These are phyloP conservation scores for Esperia sulphurella DNA, from an alignment of 2,888 invertebrate genomes.

Conservation along the genomic window DNA sequence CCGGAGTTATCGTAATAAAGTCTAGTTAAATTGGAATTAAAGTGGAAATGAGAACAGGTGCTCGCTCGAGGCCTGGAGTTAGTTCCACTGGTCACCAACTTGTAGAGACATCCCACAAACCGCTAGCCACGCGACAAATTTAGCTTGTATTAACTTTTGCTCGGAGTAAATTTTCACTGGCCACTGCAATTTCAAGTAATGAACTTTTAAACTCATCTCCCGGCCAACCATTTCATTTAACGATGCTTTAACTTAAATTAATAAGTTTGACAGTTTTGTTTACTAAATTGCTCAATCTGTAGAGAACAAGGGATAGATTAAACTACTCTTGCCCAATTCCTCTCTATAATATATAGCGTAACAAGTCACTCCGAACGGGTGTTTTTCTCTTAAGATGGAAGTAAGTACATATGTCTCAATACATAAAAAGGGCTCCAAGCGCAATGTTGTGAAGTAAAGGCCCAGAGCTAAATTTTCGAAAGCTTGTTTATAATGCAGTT, in stretches of 20 bases:
- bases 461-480: no score
- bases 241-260: constrained; percentile 18
- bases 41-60: constrained; percentile 45
- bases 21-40: constrained; percentile 23
- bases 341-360: no score
- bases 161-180: constrained; percentile 68
- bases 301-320: neutral
- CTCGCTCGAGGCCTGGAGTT: constrained; percentile 36
- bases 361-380: no score
- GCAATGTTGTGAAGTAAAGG: no score
- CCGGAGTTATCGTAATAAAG: constrained; percentile 25
- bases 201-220: constrained; percentile 64
- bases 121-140: constrained; percentile 67
- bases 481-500: no score
- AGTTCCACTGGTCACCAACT: constrained; percentile 47
- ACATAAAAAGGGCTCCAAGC: no score
- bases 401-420: no score
- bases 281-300: constrained; percentile 1
- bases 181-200: constrained; percentile 68
- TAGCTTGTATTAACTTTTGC: constrained; percentile 76
- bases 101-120: constrained; percentile 47
- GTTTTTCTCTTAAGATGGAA: no score
- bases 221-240: constrained; percentile 27
- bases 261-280: neutral
- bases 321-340: no score